Evolutionary conservation across 30 jellyfish, hydroid and myxozoan genomes (phyloP).

Genomic region (Sanderia malayensis): DNA sequence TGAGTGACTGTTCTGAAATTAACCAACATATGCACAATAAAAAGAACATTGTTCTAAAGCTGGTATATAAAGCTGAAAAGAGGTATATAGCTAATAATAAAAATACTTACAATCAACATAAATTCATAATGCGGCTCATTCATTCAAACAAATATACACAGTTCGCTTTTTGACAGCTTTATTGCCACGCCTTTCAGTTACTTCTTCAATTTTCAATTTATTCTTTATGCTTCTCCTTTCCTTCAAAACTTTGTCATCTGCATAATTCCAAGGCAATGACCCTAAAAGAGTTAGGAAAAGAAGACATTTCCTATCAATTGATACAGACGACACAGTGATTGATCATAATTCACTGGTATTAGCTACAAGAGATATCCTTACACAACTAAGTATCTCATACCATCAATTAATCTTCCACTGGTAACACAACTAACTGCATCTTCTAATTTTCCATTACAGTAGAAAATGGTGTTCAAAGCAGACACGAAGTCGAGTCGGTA

Average conservation of each 20-base stretch:
- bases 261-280: constrained; percentile 13
- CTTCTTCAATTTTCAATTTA: not conserved
- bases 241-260: constrained; percentile 17
- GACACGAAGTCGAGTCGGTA: not conserved
- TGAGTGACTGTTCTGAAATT: no score
- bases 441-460: constrained; percentile 13
- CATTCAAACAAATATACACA: no score
- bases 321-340: not conserved
- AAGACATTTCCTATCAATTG: not conserved
- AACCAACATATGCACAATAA: no score
- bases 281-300: constrained; percentile 7
- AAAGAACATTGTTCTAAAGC: no score
- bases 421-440: constrained; percentile 23
- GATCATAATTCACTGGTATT: no score
- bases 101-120: no score
- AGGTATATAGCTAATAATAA: no score
- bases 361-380: not conserved
- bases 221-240: not conserved
- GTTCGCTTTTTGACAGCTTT: constrained; percentile 14
- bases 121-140: no score
- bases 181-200: not conserved
- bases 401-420: not conserved
- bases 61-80: no score
- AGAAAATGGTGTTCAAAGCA: constrained; percentile 4
- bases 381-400: not conserved